These are phyloP conservation scores for Oryzias melastigma DNA, from an alignment of 2,113 vertebrate species.

Conservation along the genomic window DNA sequence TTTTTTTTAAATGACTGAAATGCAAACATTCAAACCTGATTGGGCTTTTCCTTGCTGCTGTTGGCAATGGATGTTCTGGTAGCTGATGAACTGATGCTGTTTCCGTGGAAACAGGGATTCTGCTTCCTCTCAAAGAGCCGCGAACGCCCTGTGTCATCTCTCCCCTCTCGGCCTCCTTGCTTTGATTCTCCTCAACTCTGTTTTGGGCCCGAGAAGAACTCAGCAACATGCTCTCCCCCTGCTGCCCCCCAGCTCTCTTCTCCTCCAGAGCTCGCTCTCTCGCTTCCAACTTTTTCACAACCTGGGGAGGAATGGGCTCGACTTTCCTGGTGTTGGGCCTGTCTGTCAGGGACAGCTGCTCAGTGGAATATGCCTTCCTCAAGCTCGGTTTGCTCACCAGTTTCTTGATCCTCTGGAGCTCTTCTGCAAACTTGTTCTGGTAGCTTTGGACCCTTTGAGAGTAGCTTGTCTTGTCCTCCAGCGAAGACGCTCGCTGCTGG, in stretches of 20 bases:
- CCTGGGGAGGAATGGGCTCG: slow-evolving; percentile 65
- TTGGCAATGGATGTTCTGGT: slow-evolving; percentile 67
- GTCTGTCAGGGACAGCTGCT: slow-evolving; percentile 73
- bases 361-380: slow-evolving; percentile 74
- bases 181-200: slow-evolving; percentile 14
- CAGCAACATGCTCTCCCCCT: not conserved
- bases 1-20: slow-evolving; percentile 7
- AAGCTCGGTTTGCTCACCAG: slow-evolving; percentile 75
- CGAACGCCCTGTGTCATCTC: slow-evolving; percentile 15
- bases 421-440: slow-evolving; percentile 88
- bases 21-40: slow-evolving; percentile 54
- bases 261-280: slow-evolving; percentile 51
- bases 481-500: slow-evolving; percentile 88
- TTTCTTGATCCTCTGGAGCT: slow-evolving; percentile 89
- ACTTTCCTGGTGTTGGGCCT: slow-evolving; percentile 31
- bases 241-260: slow-evolving; percentile 1
- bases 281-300: slow-evolving; percentile 64
- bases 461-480: slow-evolving; percentile 85
- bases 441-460: slow-evolving; percentile 81
- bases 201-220: slow-evolving; percentile 20
- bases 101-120: slow-evolving; percentile 61
- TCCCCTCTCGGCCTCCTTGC: not conserved
- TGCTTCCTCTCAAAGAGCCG: slow-evolving; percentile 17
- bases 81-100: slow-evolving; percentile 64
- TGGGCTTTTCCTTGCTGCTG: slow-evolving; percentile 47